A percentile compares a stretch with the other conserved stretches of the same genome.
Evolutionary conservation across 1,140 invertebrate genomes (phyloP).

Genomic region (Paraescarpia echinospica): DNA sequence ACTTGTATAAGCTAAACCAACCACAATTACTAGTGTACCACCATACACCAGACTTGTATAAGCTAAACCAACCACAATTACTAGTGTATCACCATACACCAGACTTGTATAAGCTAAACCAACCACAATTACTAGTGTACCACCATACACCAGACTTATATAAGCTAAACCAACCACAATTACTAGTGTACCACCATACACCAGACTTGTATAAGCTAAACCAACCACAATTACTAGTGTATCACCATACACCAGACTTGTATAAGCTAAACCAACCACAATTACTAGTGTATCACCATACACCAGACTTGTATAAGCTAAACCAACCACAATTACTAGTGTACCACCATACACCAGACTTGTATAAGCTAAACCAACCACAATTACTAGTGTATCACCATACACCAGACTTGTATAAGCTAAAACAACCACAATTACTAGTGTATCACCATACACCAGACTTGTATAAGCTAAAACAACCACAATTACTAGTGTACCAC

Average conservation of each 20-base stretch:
- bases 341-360: no score
- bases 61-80: neutral
- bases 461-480: neutral
- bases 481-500: no score
- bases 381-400: no score
- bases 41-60: neutral
- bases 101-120: neutral
- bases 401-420: neutral
- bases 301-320: neutral
- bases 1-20: neutral
- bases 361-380: neutral
- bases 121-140: neutral
- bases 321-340: neutral
- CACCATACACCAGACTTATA: neutral
- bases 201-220: neutral
- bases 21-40: neutral
- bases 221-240: neutral
- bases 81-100: no score
- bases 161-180: neutral
- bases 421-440: neutral
- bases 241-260: no score
- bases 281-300: no score
- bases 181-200: no score
- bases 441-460: no score
- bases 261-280: neutral